phyloP scores from a whole-genome alignment of 2,113 vertebrate genomes.

The Bubalus kerabau region DNA sequence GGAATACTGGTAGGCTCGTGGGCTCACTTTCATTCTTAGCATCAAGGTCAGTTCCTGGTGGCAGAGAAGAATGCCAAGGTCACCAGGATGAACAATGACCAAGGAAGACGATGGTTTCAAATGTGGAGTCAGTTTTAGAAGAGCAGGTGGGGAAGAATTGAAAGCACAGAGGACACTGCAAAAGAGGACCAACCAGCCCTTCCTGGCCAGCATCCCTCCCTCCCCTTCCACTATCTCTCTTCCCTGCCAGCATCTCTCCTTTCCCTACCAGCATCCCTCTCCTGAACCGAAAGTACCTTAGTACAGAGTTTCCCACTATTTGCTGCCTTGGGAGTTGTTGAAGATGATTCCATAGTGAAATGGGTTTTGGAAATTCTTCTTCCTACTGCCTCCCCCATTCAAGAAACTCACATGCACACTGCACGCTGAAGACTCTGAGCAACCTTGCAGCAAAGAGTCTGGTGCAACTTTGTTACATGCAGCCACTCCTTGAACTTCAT shows the following conservation, averaged over 20 bases:
- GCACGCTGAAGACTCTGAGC: background rate
- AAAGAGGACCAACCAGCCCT: background rate
- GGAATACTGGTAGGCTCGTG: background rate
- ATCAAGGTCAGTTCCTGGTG: background rate
- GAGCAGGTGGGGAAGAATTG: background rate
- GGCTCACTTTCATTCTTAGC: background rate
- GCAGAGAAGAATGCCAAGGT: background rate
- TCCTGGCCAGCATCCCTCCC: background rate
- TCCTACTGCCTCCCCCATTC: background rate
- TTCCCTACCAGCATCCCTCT: background rate
- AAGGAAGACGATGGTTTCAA: fast-evolving
- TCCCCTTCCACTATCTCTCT: background rate
- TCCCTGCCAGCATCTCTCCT: background rate
- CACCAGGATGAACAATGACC: background rate
- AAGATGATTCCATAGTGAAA: background rate
- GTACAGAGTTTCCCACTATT: too few relatives aligned
- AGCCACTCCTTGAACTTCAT: background rate
- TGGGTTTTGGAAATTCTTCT: background rate
- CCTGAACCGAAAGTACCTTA: fast-evolving
- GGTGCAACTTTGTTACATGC: background rate
- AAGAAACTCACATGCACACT: fast-evolving
- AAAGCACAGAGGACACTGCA: fast-evolving
- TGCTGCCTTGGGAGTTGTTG: background rate
- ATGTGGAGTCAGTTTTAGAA: background rate
- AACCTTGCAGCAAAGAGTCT: background rate